phyloP scores from a whole-genome alignment of 1,140 invertebrate species.

The Anastatus disparis region DNA sequence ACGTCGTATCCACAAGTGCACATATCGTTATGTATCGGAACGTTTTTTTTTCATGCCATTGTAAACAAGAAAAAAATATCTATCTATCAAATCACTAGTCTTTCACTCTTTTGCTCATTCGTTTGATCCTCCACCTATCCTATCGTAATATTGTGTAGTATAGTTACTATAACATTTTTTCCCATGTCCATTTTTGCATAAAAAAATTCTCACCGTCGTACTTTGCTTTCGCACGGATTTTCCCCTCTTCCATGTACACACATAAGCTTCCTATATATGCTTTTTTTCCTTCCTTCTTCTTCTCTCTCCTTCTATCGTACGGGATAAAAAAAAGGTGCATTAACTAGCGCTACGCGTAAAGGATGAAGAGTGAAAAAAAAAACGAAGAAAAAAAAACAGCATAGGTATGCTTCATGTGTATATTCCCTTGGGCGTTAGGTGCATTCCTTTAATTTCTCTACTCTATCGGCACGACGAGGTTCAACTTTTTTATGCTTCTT shows the following conservation, averaged over 20 bases:
- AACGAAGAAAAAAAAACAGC: conserved; percentile 7
- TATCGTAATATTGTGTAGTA: no score
- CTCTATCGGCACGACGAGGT: no score
- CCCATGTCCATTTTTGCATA: conserved; percentile 66
- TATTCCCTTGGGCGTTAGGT: conserved; percentile 48
- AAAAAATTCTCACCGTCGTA: conserved; percentile 64
- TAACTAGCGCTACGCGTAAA: conserved; percentile 23
- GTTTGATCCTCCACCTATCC: no score
- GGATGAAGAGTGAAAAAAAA: conserved; percentile 35
- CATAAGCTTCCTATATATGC: no score
- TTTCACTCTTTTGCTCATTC: neutral
- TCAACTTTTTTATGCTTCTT: conserved; percentile 29
- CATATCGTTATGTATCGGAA: neutral
- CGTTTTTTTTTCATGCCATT: neutral
- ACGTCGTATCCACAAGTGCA: neutral
- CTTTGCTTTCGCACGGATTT: conserved; percentile 58
- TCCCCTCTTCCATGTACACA: conserved; percentile 25
- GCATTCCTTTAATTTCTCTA: conserved; percentile 48
- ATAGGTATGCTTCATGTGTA: neutral
- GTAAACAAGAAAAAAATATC: neutral
- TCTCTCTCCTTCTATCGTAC: no score
- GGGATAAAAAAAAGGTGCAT: conserved; percentile 26
- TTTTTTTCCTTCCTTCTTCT: neutral
- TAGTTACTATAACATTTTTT: conserved; percentile 59
- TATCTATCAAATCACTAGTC: conserved; percentile 16